Evolutionary conservation across 1,140 invertebrate genomes (phyloP).

Genomic region (Pseudomyrmex cubaensis): DNA sequence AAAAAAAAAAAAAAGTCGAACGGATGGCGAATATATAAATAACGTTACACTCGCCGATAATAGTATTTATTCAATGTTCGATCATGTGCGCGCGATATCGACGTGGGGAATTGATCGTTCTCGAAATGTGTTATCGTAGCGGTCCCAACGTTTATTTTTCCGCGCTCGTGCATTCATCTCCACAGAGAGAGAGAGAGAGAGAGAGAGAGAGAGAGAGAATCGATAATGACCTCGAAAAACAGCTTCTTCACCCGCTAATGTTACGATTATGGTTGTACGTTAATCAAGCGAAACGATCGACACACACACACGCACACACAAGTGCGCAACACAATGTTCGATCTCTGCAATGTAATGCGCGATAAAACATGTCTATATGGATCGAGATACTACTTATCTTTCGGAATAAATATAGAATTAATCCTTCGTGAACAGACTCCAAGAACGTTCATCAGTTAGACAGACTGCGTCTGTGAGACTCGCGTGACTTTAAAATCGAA

Average conservation of each 20-base stretch:
- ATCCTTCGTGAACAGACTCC: too few relatives aligned
- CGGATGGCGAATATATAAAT: constrained; percentile 30
- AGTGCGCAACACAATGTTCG: not conserved
- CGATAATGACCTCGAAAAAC: constrained; percentile 60
- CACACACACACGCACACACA: too few relatives aligned
- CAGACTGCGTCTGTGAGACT: too few relatives aligned
- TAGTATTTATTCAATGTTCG: constrained; percentile 43
- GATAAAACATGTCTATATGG: not conserved
- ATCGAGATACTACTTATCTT: not conserved
- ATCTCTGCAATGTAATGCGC: not conserved
- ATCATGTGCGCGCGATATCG: constrained; percentile 29
- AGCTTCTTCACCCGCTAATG: constrained; percentile 38
- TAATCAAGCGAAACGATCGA: constrained; percentile 44
- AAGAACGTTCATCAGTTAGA: too few relatives aligned
- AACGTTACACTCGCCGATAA: constrained; percentile 38
- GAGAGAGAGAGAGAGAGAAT: not conserved
- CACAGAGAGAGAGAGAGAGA: too few relatives aligned
- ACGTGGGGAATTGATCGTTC: constrained; percentile 12
- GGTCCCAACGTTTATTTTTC: constrained; percentile 27
- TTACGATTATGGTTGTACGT: constrained; percentile 52
- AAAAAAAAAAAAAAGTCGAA: not conserved
- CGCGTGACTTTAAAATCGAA: too few relatives aligned
- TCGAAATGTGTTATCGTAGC: constrained; percentile 18
- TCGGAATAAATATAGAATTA: constrained; percentile 1
- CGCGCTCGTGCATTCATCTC: constrained; percentile 32